Evolutionary conservation across 2,113 vertebrate genomes (phyloP).

Genomic region (Toxotes chatareus): DNA sequence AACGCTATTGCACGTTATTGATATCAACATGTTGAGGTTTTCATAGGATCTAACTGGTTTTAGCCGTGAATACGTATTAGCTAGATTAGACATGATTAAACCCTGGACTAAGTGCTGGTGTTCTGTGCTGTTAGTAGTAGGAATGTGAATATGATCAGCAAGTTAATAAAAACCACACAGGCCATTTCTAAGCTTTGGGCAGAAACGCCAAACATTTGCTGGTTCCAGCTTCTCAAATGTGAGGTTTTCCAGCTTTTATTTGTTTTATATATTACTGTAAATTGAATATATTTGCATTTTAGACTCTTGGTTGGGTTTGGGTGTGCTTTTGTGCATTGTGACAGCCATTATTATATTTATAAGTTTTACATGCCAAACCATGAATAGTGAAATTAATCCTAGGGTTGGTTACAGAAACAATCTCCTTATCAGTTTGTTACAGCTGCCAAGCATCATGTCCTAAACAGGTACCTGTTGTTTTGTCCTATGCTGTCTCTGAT

Average conservation of each 20-base stretch:
- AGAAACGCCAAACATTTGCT: no score
- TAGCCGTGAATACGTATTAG: neutral
- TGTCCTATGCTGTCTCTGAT: neutral
- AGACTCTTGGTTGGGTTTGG: neutral
- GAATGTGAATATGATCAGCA: neutral
- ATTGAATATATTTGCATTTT: neutral
- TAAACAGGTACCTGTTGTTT: neutral
- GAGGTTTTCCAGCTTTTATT: neutral
- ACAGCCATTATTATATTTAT: neutral
- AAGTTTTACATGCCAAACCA: neutral
- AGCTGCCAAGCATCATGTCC: neutral
- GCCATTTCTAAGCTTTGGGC: neutral
- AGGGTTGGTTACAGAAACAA: neutral
- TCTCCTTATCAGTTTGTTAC: constrained; percentile 9
- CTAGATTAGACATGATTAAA: neutral
- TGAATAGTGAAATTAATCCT: neutral
- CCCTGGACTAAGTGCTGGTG: neutral
- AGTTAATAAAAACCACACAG: neutral
- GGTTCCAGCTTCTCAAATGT: neutral
- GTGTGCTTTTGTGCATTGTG: no score
- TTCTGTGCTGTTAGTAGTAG: neutral
- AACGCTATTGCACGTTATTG: neutral
- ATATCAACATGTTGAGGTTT: neutral
- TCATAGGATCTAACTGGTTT: neutral
- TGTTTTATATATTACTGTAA: neutral